Base-by-base conservation (phyloP, 1,140 invertebrate genomes). In the Bombus consobrinus region DNA sequence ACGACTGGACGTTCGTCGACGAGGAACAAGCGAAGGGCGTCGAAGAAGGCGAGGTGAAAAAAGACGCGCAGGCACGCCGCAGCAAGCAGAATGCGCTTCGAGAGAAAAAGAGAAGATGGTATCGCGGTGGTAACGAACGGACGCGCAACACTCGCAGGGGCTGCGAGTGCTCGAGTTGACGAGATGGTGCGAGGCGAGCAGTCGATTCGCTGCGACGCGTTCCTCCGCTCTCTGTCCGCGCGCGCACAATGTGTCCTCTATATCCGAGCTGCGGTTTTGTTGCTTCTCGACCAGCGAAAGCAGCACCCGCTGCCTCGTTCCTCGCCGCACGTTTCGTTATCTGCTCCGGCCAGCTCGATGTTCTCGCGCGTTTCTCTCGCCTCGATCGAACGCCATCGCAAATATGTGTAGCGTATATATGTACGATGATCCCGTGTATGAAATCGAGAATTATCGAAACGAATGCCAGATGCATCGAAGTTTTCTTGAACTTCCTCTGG, bases 221-320 rank as follows among this genome's bases (percentile, higher is more conserved):
- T 88, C 79, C 87, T 88, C 88, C 73, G 34, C 80, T 87, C 80
- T 73, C 68, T 81, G 64, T 62, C 73, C 74, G 87, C 64, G 68
- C 75, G 64, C 83, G 88, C 69, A 94, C 94, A 94, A 94, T 94
- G 93, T 92, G 89, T 93, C 90, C 92, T 93, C 93, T 94, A 91
- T 94, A 90, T 90, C 78, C 87, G 59, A 64, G 39, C 25, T 69
- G 66, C 64, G 73, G 87, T 87, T 84, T 78, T 86, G 89, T 91
- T 89, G 88, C 88, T 89, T 69, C 34, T 47, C 57, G 47, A 4
- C 3, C 57, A n/a, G 57, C 75, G 9, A 64, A 62, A 71, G 69
- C 37, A 28, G 28, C 25, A 10, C 25, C 22, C 25, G 37, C 39
- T 37, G 9, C 15, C 43, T 74, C 73, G 25, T 53, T 74, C 41